Evolutionary conservation across 1,140 invertebrate genomes (phyloP).

Genomic region (Brachionus angularis): DNA sequence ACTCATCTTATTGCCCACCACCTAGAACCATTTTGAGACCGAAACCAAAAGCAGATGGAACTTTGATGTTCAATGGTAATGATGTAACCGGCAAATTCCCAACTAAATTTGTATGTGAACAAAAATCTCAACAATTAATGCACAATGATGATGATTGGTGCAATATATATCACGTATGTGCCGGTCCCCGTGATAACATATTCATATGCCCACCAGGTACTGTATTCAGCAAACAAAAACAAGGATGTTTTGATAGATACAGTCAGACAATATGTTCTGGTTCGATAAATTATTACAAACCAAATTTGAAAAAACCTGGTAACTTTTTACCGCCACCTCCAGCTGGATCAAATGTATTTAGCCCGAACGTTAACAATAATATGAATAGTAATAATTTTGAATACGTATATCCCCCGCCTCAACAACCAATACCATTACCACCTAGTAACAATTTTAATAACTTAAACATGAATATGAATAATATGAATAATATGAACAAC

Average conservation of each 20-base stretch:
- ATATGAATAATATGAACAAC: conserved; percentile 14
- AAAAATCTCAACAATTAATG: conserved; percentile 24
- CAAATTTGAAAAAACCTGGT: conserved; percentile 41
- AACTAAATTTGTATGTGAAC: conserved; percentile 11
- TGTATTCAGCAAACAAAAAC: conserved; percentile 32
- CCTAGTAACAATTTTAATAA: too few relatives aligned
- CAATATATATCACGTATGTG: conserved; percentile 43
- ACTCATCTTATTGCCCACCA: conserved; percentile 32
- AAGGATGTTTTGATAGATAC: conserved; percentile 44
- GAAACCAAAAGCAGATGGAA: conserved; percentile 31
- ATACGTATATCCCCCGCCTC: too few relatives aligned
- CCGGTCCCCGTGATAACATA: conserved; percentile 40
- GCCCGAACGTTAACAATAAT: not conserved
- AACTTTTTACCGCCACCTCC: conserved; percentile 9
- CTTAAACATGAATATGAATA: not conserved
- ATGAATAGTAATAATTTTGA: not conserved
- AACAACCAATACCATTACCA: too few relatives aligned
- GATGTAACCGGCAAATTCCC: conserved; percentile 42
- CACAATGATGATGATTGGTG: conserved; percentile 41
- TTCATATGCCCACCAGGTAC: conserved; percentile 44
- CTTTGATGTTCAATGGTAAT: conserved; percentile 33
- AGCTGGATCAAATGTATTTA: conserved; percentile 20
- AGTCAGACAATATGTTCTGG: not conserved
- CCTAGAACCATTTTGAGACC: conserved; percentile 36
- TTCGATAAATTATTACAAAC: conserved; percentile 34